Evolutionary conservation across 2,113 vertebrate species (phyloP).

Genomic region (Bettongia penicillata): DNA sequence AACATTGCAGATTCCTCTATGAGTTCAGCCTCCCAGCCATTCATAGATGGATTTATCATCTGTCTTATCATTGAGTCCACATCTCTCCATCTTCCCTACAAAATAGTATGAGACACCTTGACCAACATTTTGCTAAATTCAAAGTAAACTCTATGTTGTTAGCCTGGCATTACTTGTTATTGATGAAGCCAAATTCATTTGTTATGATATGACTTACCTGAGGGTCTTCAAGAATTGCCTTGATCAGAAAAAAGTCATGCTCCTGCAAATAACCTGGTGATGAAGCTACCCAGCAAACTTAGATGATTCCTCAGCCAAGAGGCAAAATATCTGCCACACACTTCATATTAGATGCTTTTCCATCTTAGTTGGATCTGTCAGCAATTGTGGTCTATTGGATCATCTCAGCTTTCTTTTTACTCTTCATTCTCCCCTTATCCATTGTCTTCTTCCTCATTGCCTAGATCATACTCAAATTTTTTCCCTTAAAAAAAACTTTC

Average conservation of each 20-base stretch:
- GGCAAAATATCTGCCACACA: not conserved
- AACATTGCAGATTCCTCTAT: too few species aligned
- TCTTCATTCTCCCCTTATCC: not conserved
- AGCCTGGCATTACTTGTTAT: too few species aligned
- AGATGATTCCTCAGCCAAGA: not conserved
- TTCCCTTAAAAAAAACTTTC: not conserved
- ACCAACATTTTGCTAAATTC: too few species aligned
- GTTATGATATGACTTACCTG: not conserved
- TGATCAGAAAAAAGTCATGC: not conserved
- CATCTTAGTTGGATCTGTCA: not conserved
- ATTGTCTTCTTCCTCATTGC: not conserved
- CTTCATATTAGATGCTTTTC: not conserved
- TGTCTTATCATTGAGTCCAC: too few species aligned
- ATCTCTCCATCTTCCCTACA: too few species aligned
- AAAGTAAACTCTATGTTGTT: too few species aligned
- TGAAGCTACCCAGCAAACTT: not conserved
- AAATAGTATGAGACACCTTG: too few species aligned
- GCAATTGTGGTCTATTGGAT: not conserved
- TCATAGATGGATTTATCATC: too few species aligned
- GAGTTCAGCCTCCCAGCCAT: too few species aligned
- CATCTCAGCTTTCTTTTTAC: not conserved
- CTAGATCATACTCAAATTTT: not conserved
- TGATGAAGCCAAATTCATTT: too few species aligned
- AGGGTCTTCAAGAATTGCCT: not conserved
- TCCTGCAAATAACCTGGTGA: not conserved